Evolutionary conservation across 2,797 vertebrate genomes (phyloP).

Genomic region (Onychomys torridus): DNA sequence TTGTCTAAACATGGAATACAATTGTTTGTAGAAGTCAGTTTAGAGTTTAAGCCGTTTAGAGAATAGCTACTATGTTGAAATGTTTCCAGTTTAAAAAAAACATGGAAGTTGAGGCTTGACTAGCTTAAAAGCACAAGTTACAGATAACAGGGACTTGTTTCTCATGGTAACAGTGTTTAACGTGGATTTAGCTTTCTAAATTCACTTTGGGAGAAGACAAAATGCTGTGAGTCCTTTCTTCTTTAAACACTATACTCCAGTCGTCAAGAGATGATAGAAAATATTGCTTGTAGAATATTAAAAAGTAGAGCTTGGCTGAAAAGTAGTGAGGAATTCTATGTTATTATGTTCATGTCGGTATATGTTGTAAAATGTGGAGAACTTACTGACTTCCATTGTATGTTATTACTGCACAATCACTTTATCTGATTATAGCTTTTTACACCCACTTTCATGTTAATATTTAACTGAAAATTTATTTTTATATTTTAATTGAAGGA

Average conservation of each 20-base stretch:
- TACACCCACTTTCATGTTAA: background rate
- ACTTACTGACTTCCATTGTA: background rate
- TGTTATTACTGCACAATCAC: background rate
- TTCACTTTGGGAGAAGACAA: slow-evolving; percentile 42
- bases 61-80: slow-evolving; percentile 39
- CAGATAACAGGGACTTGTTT: slow-evolving; percentile 50
- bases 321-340: background rate
- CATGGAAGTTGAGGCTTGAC: slow-evolving; percentile 34
- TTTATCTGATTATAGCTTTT: background rate
- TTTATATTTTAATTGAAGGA: slow-evolving; percentile 43
- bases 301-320: slow-evolving; percentile 4
- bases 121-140: slow-evolving; percentile 21
- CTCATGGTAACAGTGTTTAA: slow-evolving; percentile 27
- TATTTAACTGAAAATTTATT: slow-evolving; percentile 40
- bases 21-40: slow-evolving; percentile 38
- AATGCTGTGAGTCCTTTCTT: background rate
- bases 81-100: background rate
- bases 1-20: background rate
- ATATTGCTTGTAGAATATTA: slow-evolving; percentile 42
- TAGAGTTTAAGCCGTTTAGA: slow-evolving; percentile 35
- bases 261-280: slow-evolving; percentile 38
- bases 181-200: slow-evolving; percentile 19
- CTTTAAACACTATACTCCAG: background rate
- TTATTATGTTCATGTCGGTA: background rate
- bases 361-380: slow-evolving; percentile 49